Base-by-base conservation (phyloP, 2,888 invertebrate species). In the Pecten maximus region DNA sequence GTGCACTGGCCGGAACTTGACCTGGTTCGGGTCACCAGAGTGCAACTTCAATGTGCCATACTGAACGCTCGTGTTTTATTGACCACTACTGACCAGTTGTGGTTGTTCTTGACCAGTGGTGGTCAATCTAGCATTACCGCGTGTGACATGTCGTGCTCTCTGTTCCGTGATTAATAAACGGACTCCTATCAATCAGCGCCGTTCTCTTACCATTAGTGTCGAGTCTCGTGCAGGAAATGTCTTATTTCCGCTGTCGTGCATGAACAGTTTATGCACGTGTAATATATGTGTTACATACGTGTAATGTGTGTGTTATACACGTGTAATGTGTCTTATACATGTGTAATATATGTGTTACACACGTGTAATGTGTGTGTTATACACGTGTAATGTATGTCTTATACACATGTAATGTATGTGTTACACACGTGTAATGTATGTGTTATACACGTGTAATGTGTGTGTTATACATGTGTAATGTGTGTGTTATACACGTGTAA, bases 1-100 rank as follows among this genome's bases (percentile, higher is more conserved):
- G 28, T 28, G 74, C 74, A 74, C 8, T 74, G 74, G 35, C 74
- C 74, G 74, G 35, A 74, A 74, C 74, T 74, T 74, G 74, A 74
- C 74, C 74, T 28, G 35, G 12, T 35, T 74, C 4, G 74, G 74
- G 12, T 35, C 74, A 35, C 35, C 74, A 74, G 35, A 74, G 74
- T 74, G 74, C 74, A 74, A 74, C 23, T 60, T 60, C 28, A 10
- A 3, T 74, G 74, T 74, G 74, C 28, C 28, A 35, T 74, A 35
- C 74, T 74, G 74, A 4, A 3, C 60, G 60, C 28, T n/a, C 4
- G n/a, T 35, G 28, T 74, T 74, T 28, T 74, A 74, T 74, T 74
- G 35, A 74, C 74, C 74, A 28, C 2, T 23, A 28, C 6, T 74
- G 28, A 28, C 50, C 50, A 54, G 50, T 54, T 54, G 50, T 54